Evolutionary conservation across 2,888 invertebrate genomes (phyloP), one percentile per base, ranked within the genome.

Genomic region (Drosophila cracens): DNA sequence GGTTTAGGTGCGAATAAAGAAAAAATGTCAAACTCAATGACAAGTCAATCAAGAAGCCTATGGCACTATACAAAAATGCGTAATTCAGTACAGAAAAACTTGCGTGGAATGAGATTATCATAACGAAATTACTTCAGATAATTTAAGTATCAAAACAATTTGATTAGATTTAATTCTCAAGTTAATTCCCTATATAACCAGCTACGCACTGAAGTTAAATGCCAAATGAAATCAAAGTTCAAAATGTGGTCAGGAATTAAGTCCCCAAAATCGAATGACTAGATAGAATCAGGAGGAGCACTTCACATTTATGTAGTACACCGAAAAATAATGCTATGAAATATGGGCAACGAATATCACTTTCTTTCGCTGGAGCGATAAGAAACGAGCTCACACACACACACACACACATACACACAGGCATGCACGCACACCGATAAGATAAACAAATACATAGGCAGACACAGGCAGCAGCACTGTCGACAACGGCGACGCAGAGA

Each of bases 141-240:
- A 51, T 56, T 67, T 38, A 40, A 53, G 62, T 64, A 74, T 77
- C 87, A 89, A 69, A 83, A 83, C 82, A 89, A 67, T 87, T 78
- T 89, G 59, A 87, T 77, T 75, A 69, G 52, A 49, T 40, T 27
- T 31, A 16, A 40, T 18, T 27, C 49, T 1, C 79, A 65, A 59
- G 65, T 59, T 54, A 67, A 29, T 56, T 49, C 18, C 27, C 64
- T 69, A 82, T 76, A 61, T 82, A 70, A 83, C 85, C 69, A 31
- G 38, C 38, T 52, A 73, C 79, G 75, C 75, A 81, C 62, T 21
- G 7, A 46, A 43, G 25, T 18, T 49, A 6, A 48, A 11, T n/a
- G 34, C 31, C n/a, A 38, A 80, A 40, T 60, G 21, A 52, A 64
- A 63, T 54, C 56, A 72, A 72, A 78, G 75, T 72, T 38, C 61